Evolutionary conservation across 2,888 invertebrate genomes (phyloP).

Genomic region (Netelia inedita): DNA sequence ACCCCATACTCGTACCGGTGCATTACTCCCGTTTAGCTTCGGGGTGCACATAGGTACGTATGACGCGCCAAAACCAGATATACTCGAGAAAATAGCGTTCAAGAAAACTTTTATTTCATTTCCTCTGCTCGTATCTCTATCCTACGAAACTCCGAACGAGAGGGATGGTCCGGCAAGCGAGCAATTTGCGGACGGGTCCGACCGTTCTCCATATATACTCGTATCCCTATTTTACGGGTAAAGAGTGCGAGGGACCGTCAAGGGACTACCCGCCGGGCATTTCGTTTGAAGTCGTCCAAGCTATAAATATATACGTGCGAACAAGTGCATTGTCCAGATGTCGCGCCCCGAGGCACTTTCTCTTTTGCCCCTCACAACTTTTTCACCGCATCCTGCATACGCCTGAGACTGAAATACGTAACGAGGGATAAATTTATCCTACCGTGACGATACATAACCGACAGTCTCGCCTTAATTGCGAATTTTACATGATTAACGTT

Average conservation of each 20-base stretch:
- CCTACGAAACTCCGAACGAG: constrained; percentile 13
- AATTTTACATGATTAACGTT: background rate
- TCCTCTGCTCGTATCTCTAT: constrained; percentile 13
- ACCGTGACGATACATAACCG: background rate
- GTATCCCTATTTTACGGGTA: constrained; percentile 23
- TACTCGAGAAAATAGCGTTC: constrained; percentile 30
- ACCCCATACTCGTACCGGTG: too few species aligned
- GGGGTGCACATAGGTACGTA: background rate
- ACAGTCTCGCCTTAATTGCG: background rate
- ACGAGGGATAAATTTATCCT: constrained; percentile 22
- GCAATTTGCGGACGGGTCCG: background rate
- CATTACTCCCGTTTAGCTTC: too few species aligned
- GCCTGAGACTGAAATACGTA: constrained; percentile 4
- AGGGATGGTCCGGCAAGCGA: background rate
- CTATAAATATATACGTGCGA: constrained; percentile 31
- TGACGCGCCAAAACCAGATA: constrained; percentile 4
- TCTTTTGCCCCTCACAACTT: constrained; percentile 10
- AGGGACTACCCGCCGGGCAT: constrained; percentile 39
- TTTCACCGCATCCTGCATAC: background rate
- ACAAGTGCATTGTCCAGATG: constrained; percentile 5
- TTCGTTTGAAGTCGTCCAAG: constrained; percentile 38
- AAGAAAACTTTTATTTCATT: constrained; percentile 48
- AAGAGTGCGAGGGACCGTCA: constrained; percentile 6
- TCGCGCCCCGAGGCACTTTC: constrained; percentile 17
- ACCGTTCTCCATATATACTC: too few species aligned